Base-by-base conservation (phyloP, 2,797 vertebrate genomes). In the Ibycter americanus region DNA sequence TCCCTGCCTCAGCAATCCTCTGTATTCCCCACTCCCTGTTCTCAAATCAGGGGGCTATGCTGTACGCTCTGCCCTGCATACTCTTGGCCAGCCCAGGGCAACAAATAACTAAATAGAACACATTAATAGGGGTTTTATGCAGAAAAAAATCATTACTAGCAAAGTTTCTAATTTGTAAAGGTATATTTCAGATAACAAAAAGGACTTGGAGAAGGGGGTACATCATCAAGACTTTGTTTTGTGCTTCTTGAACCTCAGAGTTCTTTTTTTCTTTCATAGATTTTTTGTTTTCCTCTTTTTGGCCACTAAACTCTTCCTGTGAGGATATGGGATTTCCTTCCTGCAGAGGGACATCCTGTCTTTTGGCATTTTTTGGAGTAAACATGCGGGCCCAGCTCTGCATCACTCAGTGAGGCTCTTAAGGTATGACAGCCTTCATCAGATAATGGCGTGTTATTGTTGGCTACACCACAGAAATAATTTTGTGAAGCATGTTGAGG, bases 251-350 rank as follows among this genome's bases (percentile, higher is more conserved):
- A 52, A 44, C 22, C 42, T 84, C 63, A 88, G 47, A 87, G 70
- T 42, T 42, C n/a, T 62, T 71, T 84, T 63, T 31, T 65, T 82
- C 51, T 85, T 62, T 93, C 32, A 13, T 11, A 54, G 29, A 32
- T 72, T 42, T 65, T 79, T 81, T 78, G 4, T 44, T 93, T 95
- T 74, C 89, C 21, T 68, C 83, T 91, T 91, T 87, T 83, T 89
- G 34, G 59, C 40, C 67, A 90, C 70, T 87, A 83, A 85, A 79
- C 76, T 65, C 63, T 78, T 85, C 55, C 83, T 74, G 49, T 59
- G 61, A 73, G n/a, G 55, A 86, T 54, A 73, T 32, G n/a, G 76
- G 93, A 73, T 93, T 94, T 96, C 90, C 93, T 97, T 96, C 81
- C 85, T 80, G 36, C 8, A 32, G 11, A 56, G 21, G 11, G 56